phyloP scores from a whole-genome alignment of 2,888 invertebrate species.

The Phengaris arion region DNA sequence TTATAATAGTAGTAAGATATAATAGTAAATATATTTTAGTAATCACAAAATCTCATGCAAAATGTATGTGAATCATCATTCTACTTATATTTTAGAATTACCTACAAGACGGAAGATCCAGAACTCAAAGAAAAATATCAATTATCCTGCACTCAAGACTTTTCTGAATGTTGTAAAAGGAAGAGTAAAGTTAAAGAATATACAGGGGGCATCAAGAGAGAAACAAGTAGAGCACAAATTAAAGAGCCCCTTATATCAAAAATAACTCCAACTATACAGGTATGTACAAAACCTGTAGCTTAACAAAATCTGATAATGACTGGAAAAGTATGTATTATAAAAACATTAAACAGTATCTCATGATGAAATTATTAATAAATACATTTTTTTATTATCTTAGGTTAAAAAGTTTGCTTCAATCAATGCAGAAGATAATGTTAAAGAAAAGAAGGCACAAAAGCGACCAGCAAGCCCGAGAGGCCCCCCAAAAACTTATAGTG shows the following conservation, averaged over 20 bases:
- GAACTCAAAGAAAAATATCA: constrained; percentile 60
- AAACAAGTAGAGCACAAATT: constrained; percentile 47
- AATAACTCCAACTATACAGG: constrained; percentile 69
- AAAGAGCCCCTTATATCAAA: constrained; percentile 52
- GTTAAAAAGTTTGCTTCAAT: constrained; percentile 74
- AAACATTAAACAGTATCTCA: too few species aligned
- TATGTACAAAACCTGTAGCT: constrained; percentile 25
- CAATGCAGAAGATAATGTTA: constrained; percentile 52
- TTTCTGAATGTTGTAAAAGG: constrained; percentile 64
- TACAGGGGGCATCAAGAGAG: constrained; percentile 40
- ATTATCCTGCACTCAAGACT: constrained; percentile 58
- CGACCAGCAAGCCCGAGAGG: constrained; percentile 60
- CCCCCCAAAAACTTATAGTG: constrained; percentile 43
- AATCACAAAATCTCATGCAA: background rate
- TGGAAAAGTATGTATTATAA: too few species aligned
- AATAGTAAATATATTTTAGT: too few species aligned
- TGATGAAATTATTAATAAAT: too few species aligned
- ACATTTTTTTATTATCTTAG: constrained; percentile 41
- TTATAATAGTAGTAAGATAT: background rate
- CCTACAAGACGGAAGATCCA: constrained; percentile 63
- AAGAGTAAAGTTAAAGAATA: constrained; percentile 53
- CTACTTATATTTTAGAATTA: constrained; percentile 53
- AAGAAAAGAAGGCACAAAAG: constrained; percentile 59
- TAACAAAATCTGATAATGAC: too few species aligned
- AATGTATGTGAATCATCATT: background rate